A percentile compares a stretch with the other conserved stretches of the same genome.
These are phyloP conservation scores for Saxidomus purpurata DNA, from an alignment of 1,140 invertebrate genomes.

Conservation along the genomic window DNA sequence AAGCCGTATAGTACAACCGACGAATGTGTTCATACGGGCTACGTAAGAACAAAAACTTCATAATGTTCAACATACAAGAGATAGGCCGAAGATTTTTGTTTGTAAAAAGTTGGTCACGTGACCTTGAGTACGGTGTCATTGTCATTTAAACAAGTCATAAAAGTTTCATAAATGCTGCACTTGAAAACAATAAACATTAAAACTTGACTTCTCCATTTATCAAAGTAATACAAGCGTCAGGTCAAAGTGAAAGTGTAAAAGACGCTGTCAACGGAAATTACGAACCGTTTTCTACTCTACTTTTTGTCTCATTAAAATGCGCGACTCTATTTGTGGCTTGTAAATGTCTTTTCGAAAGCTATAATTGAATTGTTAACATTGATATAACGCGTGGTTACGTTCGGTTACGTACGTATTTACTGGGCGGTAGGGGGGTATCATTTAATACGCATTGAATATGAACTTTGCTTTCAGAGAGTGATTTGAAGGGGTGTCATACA, in stretches of 20 bases:
- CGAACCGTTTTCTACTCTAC: background rate
- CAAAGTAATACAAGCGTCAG: background rate
- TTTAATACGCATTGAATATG: background rate
- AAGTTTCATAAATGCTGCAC: background rate
- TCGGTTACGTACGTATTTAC: background rate
- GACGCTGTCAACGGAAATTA: slow-evolving; percentile 3
- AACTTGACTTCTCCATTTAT: background rate
- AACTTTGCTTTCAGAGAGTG: background rate
- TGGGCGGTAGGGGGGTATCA: background rate
- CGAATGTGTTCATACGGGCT: no score
- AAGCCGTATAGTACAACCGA: no score
- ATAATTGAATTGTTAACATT: background rate
- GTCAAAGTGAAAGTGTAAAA: background rate
- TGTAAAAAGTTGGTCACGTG: no score
- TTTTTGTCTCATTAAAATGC: slow-evolving; percentile 9
- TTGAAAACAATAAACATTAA: background rate
- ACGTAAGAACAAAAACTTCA: no score
- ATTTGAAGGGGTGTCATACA: background rate
- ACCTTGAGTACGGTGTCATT: background rate
- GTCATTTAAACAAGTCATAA: background rate
- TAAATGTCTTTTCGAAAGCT: background rate
- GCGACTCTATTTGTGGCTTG: background rate
- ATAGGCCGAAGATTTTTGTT: no score
- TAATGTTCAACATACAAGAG: no score
- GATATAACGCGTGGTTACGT: background rate